These are phyloP conservation scores for Desoria tigrina DNA, from an alignment of 2,888 invertebrate genomes.

Conservation along the genomic window DNA sequence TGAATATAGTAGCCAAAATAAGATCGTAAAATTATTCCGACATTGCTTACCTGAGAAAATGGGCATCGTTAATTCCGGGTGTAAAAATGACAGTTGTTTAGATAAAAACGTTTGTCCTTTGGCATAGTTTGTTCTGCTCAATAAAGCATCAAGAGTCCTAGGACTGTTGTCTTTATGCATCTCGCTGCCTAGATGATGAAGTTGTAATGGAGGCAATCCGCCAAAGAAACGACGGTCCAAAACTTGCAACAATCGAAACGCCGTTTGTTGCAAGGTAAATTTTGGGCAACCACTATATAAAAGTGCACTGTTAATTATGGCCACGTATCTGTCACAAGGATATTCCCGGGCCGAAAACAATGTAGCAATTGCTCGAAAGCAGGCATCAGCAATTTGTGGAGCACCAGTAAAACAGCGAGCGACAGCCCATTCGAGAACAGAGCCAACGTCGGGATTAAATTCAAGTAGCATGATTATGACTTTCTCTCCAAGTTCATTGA, in stretches of 20 bases:
- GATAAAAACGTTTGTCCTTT: slow-evolving; percentile 90
- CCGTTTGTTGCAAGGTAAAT: slow-evolving; percentile 87
- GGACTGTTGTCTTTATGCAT: slow-evolving; percentile 62
- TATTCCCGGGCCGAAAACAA: slow-evolving; percentile 98
- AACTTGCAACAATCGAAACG: slow-evolving; percentile 87
- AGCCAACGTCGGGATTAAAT: slow-evolving; percentile 89
- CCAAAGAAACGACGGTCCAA: slow-evolving; percentile 96
- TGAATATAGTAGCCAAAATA: background rate
- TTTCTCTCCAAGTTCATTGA: slow-evolving; percentile 55
- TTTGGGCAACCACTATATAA: slow-evolving; percentile 95
- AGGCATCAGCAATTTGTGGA: slow-evolving; percentile 89
- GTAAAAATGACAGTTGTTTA: slow-evolving; percentile 86
- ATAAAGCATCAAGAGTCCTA: slow-evolving; percentile 80
- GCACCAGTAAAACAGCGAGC: slow-evolving; percentile 94
- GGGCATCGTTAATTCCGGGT: slow-evolving; percentile 97
- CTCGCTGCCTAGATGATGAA: slow-evolving; percentile 38
- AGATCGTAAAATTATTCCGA: background rate
- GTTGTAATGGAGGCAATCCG: slow-evolving; percentile 48
- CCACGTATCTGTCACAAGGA: slow-evolving; percentile 96
- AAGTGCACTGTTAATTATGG: slow-evolving; percentile 94
- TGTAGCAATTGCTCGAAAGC: slow-evolving; percentile 91
- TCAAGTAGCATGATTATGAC: slow-evolving; percentile 74
- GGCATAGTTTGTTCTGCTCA: slow-evolving; percentile 80
- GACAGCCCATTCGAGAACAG: slow-evolving; percentile 94
- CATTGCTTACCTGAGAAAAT: slow-evolving; percentile 85